A percentile compares a stretch with the other conserved stretches of the same genome.
Evolutionary conservation across 2,797 vertebrate species (phyloP).

Genomic region (Artibeus lituratus): DNA sequence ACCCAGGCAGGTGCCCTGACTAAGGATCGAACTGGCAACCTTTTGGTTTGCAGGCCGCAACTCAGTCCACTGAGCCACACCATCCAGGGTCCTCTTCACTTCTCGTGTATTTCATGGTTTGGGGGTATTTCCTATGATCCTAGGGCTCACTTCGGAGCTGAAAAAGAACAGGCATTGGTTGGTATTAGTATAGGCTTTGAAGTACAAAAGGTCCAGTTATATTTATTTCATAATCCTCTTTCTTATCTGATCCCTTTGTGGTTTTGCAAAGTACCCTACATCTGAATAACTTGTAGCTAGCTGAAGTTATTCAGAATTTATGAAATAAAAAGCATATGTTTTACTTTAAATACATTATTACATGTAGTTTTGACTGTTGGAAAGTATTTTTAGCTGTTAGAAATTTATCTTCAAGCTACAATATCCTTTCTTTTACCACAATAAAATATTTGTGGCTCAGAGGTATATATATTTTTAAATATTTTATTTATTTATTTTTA

Average conservation of each 20-base stretch:
- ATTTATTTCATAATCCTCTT: neutral
- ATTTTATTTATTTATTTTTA: no score
- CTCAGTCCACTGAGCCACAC: neutral
- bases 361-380: neutral
- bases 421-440: conserved; percentile 17
- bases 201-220: neutral
- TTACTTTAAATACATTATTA: conserved; percentile 29
- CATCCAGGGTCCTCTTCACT: neutral
- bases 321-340: conserved; percentile 29
- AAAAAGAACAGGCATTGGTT: neutral
- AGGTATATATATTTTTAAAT: no score
- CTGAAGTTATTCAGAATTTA: neutral
- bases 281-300: neutral
- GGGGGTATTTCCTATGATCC: neutral
- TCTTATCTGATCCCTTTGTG: neutral
- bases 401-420: conserved; percentile 1
- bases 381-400: conserved; percentile 42
- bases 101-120: neutral
- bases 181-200: neutral
- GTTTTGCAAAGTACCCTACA: neutral
- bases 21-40: neutral
- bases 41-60: neutral
- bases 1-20: neutral
- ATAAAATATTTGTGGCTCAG: neutral
- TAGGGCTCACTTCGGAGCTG: neutral